Evolutionary conservation across 2,888 invertebrate genomes (phyloP).

Genomic region (Polietes domitor): DNA sequence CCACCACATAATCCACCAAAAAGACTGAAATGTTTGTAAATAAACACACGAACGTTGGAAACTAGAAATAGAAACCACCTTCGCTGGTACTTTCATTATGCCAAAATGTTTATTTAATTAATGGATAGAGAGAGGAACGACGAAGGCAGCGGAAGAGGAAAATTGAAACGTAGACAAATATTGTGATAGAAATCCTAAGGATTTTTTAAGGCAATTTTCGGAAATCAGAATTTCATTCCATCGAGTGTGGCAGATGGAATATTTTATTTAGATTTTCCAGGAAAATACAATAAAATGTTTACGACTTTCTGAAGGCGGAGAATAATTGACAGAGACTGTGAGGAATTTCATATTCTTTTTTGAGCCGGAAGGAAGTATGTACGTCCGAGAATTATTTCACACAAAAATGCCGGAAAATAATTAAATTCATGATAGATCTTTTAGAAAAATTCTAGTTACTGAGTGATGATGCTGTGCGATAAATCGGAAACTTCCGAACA

Average conservation of each 20-base stretch:
- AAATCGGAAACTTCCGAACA: too few species aligned
- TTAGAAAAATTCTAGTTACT: too few species aligned
- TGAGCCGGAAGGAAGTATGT: too few species aligned
- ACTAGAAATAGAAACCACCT: conserved; percentile 40
- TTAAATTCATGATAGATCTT: too few species aligned
- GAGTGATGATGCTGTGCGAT: too few species aligned
- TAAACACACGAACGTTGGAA: conserved; percentile 22
- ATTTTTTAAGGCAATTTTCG: background rate
- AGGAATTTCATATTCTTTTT: too few species aligned
- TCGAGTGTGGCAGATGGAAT: background rate
- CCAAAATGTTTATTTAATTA: conserved; percentile 64
- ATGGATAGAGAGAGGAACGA: conserved; percentile 21
- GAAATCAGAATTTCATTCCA: background rate
- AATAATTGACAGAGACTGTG: conserved; percentile 11
- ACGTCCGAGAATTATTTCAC: too few species aligned
- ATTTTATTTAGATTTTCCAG: conserved; percentile 7
- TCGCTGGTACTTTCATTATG: conserved; percentile 52
- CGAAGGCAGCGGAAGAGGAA: background rate
- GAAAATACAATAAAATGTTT: conserved; percentile 37
- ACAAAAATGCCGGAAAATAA: too few species aligned
- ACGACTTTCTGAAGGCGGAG: background rate
- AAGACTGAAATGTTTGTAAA: background rate
- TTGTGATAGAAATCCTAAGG: background rate
- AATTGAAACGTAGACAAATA: background rate
- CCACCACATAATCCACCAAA: background rate